A percentile compares a stretch with the other conserved stretches of the same genome.
These are phyloP conservation scores for Apoda limacodes DNA, from an alignment of 2,888 invertebrate genomes.

Conservation along the genomic window DNA sequence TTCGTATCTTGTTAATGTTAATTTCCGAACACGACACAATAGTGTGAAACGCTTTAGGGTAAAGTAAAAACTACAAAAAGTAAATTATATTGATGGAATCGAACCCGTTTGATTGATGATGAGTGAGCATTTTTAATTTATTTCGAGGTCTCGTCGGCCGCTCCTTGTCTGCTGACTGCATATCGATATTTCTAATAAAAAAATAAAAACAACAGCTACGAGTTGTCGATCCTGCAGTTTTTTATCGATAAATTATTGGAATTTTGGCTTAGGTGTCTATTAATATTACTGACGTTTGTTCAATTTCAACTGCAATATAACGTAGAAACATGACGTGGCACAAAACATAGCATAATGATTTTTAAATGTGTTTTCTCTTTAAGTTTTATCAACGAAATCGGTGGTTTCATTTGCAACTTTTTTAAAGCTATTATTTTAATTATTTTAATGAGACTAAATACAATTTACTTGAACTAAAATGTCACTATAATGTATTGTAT, in stretches of 20 bases:
- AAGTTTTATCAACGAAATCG: no score
- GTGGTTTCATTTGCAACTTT: no score
- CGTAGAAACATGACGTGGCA: slow-evolving; percentile 28
- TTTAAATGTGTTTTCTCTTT: no score
- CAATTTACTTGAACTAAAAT: no score
- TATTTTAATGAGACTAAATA: no score
- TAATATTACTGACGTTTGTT: slow-evolving; percentile 30
- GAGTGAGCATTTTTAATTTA: slow-evolving; percentile 67
- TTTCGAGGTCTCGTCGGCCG: slow-evolving; percentile 60
- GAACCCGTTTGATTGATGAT: slow-evolving; percentile 67
- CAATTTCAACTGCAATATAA: slow-evolving; percentile 26
- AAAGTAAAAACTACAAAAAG: slow-evolving; percentile 68
- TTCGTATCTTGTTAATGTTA: no score
- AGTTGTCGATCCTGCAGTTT: slow-evolving; percentile 21
- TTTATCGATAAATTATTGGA: slow-evolving; percentile 19
- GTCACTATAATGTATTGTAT: no score
- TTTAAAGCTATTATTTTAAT: no score
- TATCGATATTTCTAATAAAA: slow-evolving; percentile 20
- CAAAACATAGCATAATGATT: no score
- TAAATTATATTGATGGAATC: slow-evolving; percentile 70
- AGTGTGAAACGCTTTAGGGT: slow-evolving; percentile 60
- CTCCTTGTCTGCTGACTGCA: slow-evolving; percentile 40
- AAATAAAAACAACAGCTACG: slow-evolving; percentile 21
- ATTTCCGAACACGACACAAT: no score
- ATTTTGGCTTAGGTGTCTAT: slow-evolving; percentile 29